Evolutionary conservation across 1,140 invertebrate species (phyloP).

Genomic region (Ceratosolen solmsi): DNA sequence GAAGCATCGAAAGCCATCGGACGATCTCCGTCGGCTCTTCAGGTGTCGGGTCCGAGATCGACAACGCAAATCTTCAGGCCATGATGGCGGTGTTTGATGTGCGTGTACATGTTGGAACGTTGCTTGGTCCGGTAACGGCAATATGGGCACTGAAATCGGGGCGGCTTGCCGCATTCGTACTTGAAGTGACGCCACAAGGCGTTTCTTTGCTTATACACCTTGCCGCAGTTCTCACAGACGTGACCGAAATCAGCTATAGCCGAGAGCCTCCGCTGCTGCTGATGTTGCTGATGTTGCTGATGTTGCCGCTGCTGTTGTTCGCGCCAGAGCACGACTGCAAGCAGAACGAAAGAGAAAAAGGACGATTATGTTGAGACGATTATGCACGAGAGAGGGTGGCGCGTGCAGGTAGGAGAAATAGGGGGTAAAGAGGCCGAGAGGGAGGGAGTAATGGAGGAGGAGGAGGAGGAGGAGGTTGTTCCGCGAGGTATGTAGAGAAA

Average conservation of each 20-base stretch:
- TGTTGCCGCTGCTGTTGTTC: slow-evolving; percentile 28
- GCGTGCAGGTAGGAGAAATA: no score
- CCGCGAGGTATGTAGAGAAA: not conserved
- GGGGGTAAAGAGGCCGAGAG: not conserved
- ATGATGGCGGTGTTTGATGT: slow-evolving; percentile 65
- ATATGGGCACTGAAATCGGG: slow-evolving; percentile 76
- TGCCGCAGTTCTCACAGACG: slow-evolving; percentile 59
- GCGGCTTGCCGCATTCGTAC: slow-evolving; percentile 75
- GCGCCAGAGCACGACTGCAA: slow-evolving; percentile 53
- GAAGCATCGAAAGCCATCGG: not conserved
- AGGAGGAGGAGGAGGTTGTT: no score
- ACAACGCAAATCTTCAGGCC: slow-evolving; percentile 56
- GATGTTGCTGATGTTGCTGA: slow-evolving; percentile 25
- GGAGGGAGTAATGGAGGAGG: not conserved
- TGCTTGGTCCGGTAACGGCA: slow-evolving; percentile 75
- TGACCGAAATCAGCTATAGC: slow-evolving; percentile 48
- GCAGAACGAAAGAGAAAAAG: slow-evolving; percentile 54
- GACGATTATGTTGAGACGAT: slow-evolving; percentile 24
- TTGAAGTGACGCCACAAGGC: slow-evolving; percentile 69
- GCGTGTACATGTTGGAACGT: slow-evolving; percentile 73
- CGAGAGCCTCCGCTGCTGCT: slow-evolving; percentile 1
- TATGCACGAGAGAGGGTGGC: not conserved
- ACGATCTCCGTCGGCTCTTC: not conserved
- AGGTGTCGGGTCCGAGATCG: slow-evolving; percentile 45
- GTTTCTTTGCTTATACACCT: slow-evolving; percentile 73